A percentile compares a stretch with the other conserved stretches of the same genome.
Conservation (phyloP, 2,888 invertebrate genomes). For the Psylliodes chrysocephalus region DNA sequence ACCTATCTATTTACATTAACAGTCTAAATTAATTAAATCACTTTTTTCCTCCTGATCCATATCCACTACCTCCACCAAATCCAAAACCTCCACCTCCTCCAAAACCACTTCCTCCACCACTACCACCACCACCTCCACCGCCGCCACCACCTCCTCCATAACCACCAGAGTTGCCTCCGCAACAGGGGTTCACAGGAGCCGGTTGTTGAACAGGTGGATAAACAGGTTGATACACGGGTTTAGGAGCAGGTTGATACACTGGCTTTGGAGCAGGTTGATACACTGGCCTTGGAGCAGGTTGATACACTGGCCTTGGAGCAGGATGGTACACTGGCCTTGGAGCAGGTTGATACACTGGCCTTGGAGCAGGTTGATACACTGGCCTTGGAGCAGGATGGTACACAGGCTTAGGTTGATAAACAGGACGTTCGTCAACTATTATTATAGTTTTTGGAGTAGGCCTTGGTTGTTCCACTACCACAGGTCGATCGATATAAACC, state of each 20-base stretch:
- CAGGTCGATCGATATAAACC: neutral
- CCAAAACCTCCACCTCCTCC: constrained; percentile 26
- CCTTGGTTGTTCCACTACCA: constrained; percentile 3
- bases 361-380: neutral
- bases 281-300: too few species aligned
- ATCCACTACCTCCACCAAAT: constrained; percentile 28
- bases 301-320: neutral
- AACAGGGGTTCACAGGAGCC: constrained; percentile 7
- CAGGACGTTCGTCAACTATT: neutral
- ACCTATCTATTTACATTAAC: too few species aligned
- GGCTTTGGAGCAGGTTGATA: neutral
- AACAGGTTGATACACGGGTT: neutral
- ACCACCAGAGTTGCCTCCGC: constrained; percentile 14
- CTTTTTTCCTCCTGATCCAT: constrained; percentile 1
- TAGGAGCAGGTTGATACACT: neutral
- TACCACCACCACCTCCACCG: constrained; percentile 30
- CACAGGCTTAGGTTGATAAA: neutral
- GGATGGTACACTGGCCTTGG: neutral
- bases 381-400: neutral
- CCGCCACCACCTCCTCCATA: constrained; percentile 24
- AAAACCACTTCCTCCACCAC: constrained; percentile 27
- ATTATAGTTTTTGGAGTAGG: constrained; percentile 8
- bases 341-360: neutral
- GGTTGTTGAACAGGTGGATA: too few species aligned
- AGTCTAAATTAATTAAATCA: neutral